Evolutionary conservation across 2,888 invertebrate species (phyloP), one percentile per base, ranked within the genome.

Genomic region (Arenicola marina): DNA sequence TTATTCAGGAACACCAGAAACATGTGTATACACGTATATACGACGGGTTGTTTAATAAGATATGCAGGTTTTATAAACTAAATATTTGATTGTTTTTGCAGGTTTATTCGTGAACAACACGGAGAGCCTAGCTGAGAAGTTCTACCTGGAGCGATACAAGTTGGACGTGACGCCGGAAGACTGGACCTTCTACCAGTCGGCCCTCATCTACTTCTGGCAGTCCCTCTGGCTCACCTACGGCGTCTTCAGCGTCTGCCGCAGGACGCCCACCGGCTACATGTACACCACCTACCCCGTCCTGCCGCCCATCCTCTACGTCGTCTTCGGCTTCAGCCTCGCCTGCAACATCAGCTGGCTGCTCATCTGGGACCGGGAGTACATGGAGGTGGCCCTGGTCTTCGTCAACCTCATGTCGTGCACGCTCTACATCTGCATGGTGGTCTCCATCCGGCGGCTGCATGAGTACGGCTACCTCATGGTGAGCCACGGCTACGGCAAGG

Each of bases 151-250:
- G 45, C 64, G 62, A 51, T 69, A 67, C 56, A 58, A 65, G 33
- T 66, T 78, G 21, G 72, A 73, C 11, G 75, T 78, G 31, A 77
- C 78, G 2, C 80, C 80, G 1, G 75, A 78, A 1, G 75, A 76
- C 26, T 79, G 78, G 79, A 76, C 76, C 1, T 79, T 80, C 68
- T 73, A 73, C 54, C 74, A 76, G 34, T 72, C 77, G 70, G 75
- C 73, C 0, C 32, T 65, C 29, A 80, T 80, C 63, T 79, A 78
- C 68, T 53, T 73, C 4, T 78, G 77, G 75, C 78, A 80, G 62
- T 61, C 67, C 1, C 56, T 76, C 0, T 78, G 77, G 77, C 65
- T 77, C 21, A 24, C 75, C n/a, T 79, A 77, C 62, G 73, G 75
- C 43, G 51, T 78, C 31, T 66, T 70, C 21, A 65, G 71, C 4